These are phyloP conservation scores for Plectropomus leopardus DNA, from an alignment of 2,113 vertebrate genomes.

Conservation along the genomic window DNA sequence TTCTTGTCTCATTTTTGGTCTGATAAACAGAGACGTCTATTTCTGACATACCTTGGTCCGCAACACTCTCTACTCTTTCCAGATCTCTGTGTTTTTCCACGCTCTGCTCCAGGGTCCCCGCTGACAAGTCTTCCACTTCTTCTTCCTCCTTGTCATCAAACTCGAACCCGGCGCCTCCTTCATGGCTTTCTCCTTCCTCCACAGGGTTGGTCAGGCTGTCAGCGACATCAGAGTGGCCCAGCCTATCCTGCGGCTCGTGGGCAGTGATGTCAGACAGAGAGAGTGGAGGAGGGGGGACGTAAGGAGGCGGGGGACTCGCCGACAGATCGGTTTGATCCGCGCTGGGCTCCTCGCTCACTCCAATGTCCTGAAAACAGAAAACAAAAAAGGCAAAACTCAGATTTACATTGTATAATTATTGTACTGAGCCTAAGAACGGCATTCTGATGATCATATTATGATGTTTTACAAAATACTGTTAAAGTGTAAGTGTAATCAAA, in stretches of 20 bases:
- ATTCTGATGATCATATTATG: too few species aligned
- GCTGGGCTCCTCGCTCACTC: constrained; percentile 79
- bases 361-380: constrained; percentile 72
- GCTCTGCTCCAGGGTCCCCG: constrained; percentile 13
- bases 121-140: constrained; percentile 31
- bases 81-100: neutral
- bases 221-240: constrained; percentile 74
- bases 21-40: too few species aligned
- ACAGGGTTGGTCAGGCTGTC: constrained; percentile 70
- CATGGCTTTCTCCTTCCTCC: constrained; percentile 58
- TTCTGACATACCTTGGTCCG: constrained; percentile 38
- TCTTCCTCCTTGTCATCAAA: constrained; percentile 80
- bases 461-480: neutral
- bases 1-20: too few species aligned
- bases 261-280: constrained; percentile 79
- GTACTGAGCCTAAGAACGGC: too few species aligned
- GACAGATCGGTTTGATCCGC: constrained; percentile 82
- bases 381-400: neutral
- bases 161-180: constrained; percentile 63
- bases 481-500: neutral
- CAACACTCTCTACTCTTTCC: constrained; percentile 25
- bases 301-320: constrained; percentile 79
- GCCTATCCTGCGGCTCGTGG: constrained; percentile 75
- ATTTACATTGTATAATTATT: too few species aligned
- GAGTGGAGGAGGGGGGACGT: constrained; percentile 79